Percentiles rank a stretch among this genome's conserved stretches.
phyloP scores from a whole-genome alignment of 37 sponge, comb jelly and placozoan genomes.

The Oscarella lobularis region DNA sequence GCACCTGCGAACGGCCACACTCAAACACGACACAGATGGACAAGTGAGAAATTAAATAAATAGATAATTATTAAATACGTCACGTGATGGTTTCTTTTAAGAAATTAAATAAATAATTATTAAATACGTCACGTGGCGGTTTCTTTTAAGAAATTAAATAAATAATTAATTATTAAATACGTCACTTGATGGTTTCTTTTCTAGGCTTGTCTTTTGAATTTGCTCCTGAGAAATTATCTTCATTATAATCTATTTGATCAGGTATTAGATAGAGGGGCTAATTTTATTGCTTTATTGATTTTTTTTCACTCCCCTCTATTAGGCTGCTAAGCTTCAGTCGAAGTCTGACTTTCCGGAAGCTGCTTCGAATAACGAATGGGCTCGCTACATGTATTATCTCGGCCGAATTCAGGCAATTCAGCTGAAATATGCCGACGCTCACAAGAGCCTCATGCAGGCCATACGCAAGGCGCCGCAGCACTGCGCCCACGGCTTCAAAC shows the following conservation, averaged over 20 bases:
- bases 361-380: slow-evolving; percentile 89
- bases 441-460: slow-evolving; percentile 74
- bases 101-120: no score
- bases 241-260: slow-evolving; percentile 94
- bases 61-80: no score
- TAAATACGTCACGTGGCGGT: no score
- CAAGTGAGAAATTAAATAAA: slow-evolving; percentile 42
- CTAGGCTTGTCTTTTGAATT: slow-evolving; percentile 80
- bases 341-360: slow-evolving; percentile 79
- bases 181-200: no score
- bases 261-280: neutral
- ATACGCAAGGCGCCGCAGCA: slow-evolving; percentile 92
- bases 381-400: slow-evolving; percentile 78
- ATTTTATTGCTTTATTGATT: neutral
- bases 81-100: no score
- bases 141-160: no score
- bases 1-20: slow-evolving; percentile 79
- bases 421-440: slow-evolving; percentile 82
- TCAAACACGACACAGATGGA: slow-evolving; percentile 72
- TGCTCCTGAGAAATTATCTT: slow-evolving; percentile 84
- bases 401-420: slow-evolving; percentile 32
- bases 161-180: no score
- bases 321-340: slow-evolving; percentile 80
- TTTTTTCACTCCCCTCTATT: neutral
- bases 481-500: slow-evolving; percentile 88